A percentile compares a stretch with the other conserved stretches of the same genome.
phyloP scores from a whole-genome alignment of 2,113 vertebrate species.

The Antechinus flavipes region DNA sequence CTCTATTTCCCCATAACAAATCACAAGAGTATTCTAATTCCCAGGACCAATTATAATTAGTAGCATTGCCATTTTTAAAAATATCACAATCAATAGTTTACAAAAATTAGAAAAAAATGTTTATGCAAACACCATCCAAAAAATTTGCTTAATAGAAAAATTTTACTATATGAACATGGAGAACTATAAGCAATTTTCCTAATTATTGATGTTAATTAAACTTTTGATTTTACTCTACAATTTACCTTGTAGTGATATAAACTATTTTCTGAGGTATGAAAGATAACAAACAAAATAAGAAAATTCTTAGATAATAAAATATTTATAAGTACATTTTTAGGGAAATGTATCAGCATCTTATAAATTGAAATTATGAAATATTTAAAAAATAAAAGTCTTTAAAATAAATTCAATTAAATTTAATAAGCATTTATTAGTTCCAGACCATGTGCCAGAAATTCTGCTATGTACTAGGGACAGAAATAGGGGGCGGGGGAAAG shows the following conservation, averaged over 20 bases:
- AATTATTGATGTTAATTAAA: neutral
- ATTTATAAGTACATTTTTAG: neutral
- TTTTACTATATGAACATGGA: neutral
- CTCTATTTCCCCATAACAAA: neutral
- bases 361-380: neutral
- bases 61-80: neutral
- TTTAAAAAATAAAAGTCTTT: neutral
- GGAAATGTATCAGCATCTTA: neutral
- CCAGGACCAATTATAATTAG: neutral
- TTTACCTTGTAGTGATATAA: constrained; percentile 36
- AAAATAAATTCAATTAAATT: neutral
- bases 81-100: neutral
- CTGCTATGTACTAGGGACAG: neutral
- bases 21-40: neutral
- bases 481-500: neutral
- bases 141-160: neutral
- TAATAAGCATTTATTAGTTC: neutral
- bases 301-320: neutral
- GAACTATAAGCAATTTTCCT: constrained; percentile 52
- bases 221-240: constrained; percentile 51
- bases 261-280: neutral
- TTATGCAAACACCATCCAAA: neutral
- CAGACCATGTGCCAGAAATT: neutral
- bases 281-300: neutral
- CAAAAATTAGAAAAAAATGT: neutral